phyloP scores from a whole-genome alignment of 2,113 vertebrate genomes.

The Caloenas nicobarica region DNA sequence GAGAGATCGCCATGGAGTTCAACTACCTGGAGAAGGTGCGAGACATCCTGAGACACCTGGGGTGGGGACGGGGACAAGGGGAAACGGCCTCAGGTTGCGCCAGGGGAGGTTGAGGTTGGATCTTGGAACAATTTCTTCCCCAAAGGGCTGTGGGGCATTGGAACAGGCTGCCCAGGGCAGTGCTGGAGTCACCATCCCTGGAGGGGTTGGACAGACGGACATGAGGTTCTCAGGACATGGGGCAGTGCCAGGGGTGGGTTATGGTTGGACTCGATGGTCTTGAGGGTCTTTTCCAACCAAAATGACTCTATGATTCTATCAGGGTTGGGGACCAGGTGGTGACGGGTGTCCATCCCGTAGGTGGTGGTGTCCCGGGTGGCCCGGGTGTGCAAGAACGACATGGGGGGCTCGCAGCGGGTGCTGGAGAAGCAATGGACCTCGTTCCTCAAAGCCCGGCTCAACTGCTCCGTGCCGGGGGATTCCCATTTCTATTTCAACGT shows the following conservation, averaged over 20 bases:
- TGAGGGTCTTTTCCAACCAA: no score
- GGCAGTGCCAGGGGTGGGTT: no score
- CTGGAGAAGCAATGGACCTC: constrained; percentile 98
- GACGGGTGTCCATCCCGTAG: constrained; percentile 45
- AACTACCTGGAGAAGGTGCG: constrained; percentile 96
- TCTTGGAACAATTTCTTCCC: no score
- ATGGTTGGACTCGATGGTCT: no score
- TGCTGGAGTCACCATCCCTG: no score
- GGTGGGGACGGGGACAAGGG: background rate
- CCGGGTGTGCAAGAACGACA: constrained; percentile 91
- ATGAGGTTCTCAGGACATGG: no score
- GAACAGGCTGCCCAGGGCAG: no score
- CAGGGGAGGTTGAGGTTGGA: no score
- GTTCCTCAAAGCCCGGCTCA: constrained; percentile 94
- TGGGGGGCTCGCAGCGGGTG: constrained; percentile 91
- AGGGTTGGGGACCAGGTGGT: background rate
- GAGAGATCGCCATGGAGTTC: constrained; percentile 98
- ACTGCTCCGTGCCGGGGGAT: constrained; percentile 94
- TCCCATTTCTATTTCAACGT: constrained; percentile 98
- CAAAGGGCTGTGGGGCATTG: no score
- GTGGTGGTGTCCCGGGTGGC: constrained; percentile 93
- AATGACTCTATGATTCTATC: no score
- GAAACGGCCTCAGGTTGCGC: fast-evolving
- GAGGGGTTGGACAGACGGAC: no score
- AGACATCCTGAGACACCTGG: fast-evolving